Evolutionary conservation across 2,113 vertebrate genomes (phyloP), one percentile per base, ranked within the genome.

Genomic region (Anolis carolinensis): DNA sequence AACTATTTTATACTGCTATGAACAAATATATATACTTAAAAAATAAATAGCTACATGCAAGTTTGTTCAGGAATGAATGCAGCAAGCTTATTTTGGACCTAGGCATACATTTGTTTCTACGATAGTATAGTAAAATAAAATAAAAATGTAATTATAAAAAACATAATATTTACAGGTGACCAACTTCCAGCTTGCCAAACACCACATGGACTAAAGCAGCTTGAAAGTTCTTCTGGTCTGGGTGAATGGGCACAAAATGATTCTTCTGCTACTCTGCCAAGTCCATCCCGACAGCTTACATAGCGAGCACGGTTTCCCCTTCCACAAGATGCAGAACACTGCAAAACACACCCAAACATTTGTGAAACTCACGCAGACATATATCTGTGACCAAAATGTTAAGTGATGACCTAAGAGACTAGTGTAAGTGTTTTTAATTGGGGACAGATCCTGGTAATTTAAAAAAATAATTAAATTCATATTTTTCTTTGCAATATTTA

Each of bases 271-370:
- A 97, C 94, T 20, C 93, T 95, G 55, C 98, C 97, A 7, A 96
- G 90, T 87, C 93, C 95, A 68, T 99, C 98, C 71, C 98, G 97
- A 89, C 98, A 99, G 91, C 98, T 99, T 82, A 99, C 98, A 3
- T 99, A 99, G 27, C 98, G 98, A 77, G 96, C 98, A 32, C 93
- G 97, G 88, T 94, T 95, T 1, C 98, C 98, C 78, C 96, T 97
- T 83, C 98, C 98, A 92, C 98, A 99, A 65, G 98, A 97, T 50
- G 97, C 97, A 0, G 98, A 99, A 87, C 98, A 99, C 98, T 99
- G 91, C 23, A 74, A 92, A 75, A 74, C 23, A 39, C 20, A 48
- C 1, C 5, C 10, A 68, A 30, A 67, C 44, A 50, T 9, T 67
- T 10, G 50, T 23, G 21, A 34, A 84, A 9, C 0, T 18, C 52